Evolutionary conservation across 1,140 invertebrate species (phyloP).

Genomic region (Neodiprion lecontei): DNA sequence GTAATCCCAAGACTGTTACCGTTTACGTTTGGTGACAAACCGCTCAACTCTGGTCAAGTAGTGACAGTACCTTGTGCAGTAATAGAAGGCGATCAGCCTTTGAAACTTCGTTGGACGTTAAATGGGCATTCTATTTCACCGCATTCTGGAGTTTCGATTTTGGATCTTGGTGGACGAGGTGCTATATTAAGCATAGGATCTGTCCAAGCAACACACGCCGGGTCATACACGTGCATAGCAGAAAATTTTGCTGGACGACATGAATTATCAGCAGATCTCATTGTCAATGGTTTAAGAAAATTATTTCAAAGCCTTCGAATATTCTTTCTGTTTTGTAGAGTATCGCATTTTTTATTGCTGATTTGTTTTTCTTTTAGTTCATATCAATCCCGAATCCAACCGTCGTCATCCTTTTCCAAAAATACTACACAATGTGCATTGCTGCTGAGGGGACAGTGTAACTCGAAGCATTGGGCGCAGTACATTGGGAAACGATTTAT

Average conservation of each 20-base stretch:
- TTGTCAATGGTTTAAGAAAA: slow-evolving; percentile 73
- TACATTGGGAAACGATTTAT: not conserved
- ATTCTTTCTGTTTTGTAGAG: slow-evolving; percentile 24
- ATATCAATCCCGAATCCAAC: not conserved
- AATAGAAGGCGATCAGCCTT: slow-evolving; percentile 64
- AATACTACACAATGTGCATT: slow-evolving; percentile 14
- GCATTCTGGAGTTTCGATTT: slow-evolving; percentile 67
- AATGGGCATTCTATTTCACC: slow-evolving; percentile 68
- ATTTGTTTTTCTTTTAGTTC: slow-evolving; percentile 36
- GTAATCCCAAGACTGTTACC: slow-evolving; percentile 68
- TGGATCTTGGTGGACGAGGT: slow-evolving; percentile 72
- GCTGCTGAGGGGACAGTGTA: slow-evolving; percentile 8
- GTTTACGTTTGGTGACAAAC: slow-evolving; percentile 66
- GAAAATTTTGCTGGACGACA: slow-evolving; percentile 75
- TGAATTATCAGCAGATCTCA: slow-evolving; percentile 68
- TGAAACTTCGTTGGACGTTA: slow-evolving; percentile 68
- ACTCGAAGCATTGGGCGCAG: not conserved
- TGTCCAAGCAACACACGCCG: slow-evolving; percentile 73
- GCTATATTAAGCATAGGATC: slow-evolving; percentile 77
- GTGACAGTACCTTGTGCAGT: slow-evolving; percentile 62
- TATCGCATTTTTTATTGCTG: slow-evolving; percentile 49
- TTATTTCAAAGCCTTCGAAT: not conserved
- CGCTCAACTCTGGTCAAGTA: slow-evolving; percentile 62
- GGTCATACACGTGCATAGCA: slow-evolving; percentile 83
- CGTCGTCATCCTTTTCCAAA: not conserved